Evolutionary conservation across 2,888 invertebrate species (phyloP), one percentile per base, ranked within the genome.

Genomic region (Eurois occulta): DNA sequence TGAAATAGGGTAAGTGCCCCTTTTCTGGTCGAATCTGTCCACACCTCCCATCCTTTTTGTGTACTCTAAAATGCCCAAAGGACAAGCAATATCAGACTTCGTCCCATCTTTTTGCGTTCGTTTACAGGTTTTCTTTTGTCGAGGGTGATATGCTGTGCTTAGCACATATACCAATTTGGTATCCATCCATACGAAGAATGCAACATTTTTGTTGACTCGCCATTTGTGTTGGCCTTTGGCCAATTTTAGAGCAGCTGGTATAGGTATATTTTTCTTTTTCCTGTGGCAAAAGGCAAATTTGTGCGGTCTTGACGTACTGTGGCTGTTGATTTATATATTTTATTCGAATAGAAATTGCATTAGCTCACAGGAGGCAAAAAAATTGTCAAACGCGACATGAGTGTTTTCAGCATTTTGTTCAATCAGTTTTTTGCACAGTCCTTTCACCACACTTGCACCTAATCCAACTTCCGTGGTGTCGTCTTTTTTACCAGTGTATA

Each of bases 51-150:
- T 76, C 11, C 65, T 65, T 55, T 73, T 84, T 4, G 74, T 80
- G 18, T 82, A 81, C 55, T 81, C 81, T 21, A 75, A 24, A 24
- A 79, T 74, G 1, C 62, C 74, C 13, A 77, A 11, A 18, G 79
- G 77, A 64, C 78, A 82, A 38, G 84, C 8, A 58, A 80, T 11
- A 58, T 74, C 75, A 55, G 65, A 52, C 74, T 84, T 84, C 24
- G 72, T 48, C 18, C 81, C 84, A 84, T 84, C 80, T n/a, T 84
- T 82, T 18, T 77, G 75, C 69, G 78, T 78, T 71, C 78, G 77
- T 77, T 28, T 68, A 75, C 77, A 78, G 0, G 60, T 75, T 60
- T 6, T 68, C n/a, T 66, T 64, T 35, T 81, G 76, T 24, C 58
- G 55, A 13, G 83, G 78, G 18, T 81, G 81, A 76, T 74, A 78